Base-by-base conservation (phyloP, 2,113 vertebrate species). In the Aleadryas rufinucha region DNA sequence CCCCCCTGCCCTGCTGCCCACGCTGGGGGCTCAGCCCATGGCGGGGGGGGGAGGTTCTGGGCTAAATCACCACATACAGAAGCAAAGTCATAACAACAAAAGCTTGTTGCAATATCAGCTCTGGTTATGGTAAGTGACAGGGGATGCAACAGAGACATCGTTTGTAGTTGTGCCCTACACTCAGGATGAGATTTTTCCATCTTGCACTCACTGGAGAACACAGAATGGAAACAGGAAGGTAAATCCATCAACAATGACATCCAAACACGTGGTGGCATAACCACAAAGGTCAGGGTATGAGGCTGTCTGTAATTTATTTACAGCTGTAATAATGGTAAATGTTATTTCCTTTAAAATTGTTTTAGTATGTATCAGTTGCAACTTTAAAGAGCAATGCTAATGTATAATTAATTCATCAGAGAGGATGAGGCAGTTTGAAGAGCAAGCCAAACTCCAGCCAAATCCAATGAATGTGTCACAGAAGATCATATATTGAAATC, bases 1-100 rank as follows among this genome's bases (percentile, higher is more conserved):
- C 27, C 7, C 18, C 42, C 42, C 20, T 35, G 16, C 26, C 26
- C 86, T 65, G 66, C 57, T 72, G 66, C 49, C 52, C 68, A 22
- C 0, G 1, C 60, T 44, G 52, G 33, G 44, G 69, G 44, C 13
- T n/a, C 33, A 45, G 69, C 52, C 52, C 68, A 33, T 0, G 1
- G 27, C 1, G 27, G 20, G 4, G n/a, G n/a, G n/a, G n/a, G n/a
- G n/a, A n/a, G n/a, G 15, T 19, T 65, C 28, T 68, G 45, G 45
- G 19, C 30, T 44, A 50, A 41, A 84, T 49, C 49, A 69, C 39
- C 27, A 72, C 30, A 18, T 4, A 60, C 23, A 72, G 65, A 69
- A 69, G 13, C 7, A 47, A 81, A 69, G n/a, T 15, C 50, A 42
- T 5, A 45, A 41, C 5, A 52, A 26, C 6, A 56, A 30, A 64